Percentiles rank a stretch among this genome's conserved stretches.
These are phyloP conservation scores for Drosophila navojoa DNA, from an alignment of 1,140 invertebrate species.

Conservation along the genomic window DNA sequence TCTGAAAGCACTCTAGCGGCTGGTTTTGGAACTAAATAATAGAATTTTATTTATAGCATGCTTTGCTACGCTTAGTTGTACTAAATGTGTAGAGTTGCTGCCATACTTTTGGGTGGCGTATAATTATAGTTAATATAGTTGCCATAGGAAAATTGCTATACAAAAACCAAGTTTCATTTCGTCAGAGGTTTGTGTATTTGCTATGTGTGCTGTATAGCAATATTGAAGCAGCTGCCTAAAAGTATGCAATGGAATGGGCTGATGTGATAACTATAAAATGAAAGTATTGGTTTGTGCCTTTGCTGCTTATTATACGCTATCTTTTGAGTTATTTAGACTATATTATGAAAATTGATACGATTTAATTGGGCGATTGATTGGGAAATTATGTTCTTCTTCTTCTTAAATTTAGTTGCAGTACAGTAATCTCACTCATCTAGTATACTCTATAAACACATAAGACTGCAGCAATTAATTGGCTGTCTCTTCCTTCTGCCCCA, in stretches of 20 bases:
- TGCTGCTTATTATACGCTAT: too few relatives aligned
- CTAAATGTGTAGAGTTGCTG: conserved; percentile 12
- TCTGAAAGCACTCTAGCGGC: conserved; percentile 2
- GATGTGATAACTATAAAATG: too few relatives aligned
- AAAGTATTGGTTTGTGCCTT: too few relatives aligned
- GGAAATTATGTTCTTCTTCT: too few relatives aligned
- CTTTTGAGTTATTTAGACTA: too few relatives aligned
- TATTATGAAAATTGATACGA: too few relatives aligned
- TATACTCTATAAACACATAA: background rate
- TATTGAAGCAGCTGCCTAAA: background rate
- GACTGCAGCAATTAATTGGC: background rate
- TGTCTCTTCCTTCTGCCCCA: background rate
- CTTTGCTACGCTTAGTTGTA: background rate
- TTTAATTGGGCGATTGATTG: too few relatives aligned
- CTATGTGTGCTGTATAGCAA: background rate
- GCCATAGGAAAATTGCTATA: conserved; percentile 2
- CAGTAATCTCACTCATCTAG: too few relatives aligned
- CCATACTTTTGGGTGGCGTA: conserved; percentile 6
- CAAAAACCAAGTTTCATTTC: conserved; percentile 9
- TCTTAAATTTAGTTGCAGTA: too few relatives aligned
- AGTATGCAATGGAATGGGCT: background rate
- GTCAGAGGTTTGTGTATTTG: background rate
- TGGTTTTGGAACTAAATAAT: background rate
- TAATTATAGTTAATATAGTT: background rate
- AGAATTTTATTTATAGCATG: conserved; percentile 7